Conservation (phyloP, 1,140 invertebrate genomes). For the Gonioctena quinquepunctata region DNA sequence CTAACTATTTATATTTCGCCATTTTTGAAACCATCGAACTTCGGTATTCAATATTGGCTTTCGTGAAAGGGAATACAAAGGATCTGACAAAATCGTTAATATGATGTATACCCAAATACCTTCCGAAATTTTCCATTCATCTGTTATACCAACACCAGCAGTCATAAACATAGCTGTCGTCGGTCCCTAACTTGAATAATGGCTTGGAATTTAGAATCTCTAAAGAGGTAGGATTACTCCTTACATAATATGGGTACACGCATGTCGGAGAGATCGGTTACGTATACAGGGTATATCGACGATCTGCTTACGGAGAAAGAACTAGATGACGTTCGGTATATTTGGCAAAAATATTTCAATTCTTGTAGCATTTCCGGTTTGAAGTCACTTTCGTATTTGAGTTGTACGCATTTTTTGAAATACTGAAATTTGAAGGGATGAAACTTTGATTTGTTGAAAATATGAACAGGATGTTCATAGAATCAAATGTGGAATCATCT, state of each 20-base stretch:
- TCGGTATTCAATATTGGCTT: background rate
- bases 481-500: too few species aligned
- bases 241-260: background rate
- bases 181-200: background rate
- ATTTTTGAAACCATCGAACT: too few species aligned
- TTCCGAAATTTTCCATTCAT: background rate
- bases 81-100: conserved; percentile 3
- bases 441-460: too few species aligned
- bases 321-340: too few species aligned
- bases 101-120: background rate
- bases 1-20: too few species aligned
- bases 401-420: too few species aligned
- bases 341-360: too few species aligned
- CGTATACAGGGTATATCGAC: background rate
- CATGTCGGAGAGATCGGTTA: background rate
- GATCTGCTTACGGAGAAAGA: too few species aligned
- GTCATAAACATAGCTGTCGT: background rate
- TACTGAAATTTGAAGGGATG: too few species aligned
- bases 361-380: too few species aligned
- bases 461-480: too few species aligned
- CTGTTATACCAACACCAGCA: background rate
- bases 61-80: background rate
- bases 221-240: background rate
- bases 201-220: background rate
- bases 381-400: too few species aligned